These are phyloP conservation scores for Dione juno DNA, from an alignment of 2,888 invertebrate species.

Conservation along the genomic window DNA sequence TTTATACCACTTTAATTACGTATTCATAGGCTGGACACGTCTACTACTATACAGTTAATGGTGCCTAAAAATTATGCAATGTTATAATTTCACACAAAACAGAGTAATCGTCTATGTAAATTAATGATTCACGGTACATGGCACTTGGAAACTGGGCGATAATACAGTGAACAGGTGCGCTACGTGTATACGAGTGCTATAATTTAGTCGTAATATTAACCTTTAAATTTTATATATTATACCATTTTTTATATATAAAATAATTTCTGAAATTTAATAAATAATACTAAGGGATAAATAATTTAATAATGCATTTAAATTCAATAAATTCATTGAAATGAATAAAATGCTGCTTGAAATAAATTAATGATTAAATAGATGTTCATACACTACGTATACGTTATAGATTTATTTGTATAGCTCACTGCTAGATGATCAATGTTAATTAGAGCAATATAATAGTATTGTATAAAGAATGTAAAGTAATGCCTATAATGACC, in stretches of 20 bases:
- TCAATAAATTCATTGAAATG: no score
- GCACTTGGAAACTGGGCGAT: background rate
- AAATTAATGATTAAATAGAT: no score
- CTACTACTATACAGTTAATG: background rate
- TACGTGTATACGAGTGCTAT: background rate
- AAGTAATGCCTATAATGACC: slow-evolving; percentile 32
- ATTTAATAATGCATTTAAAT: no score
- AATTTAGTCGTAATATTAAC: background rate
- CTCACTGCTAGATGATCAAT: slow-evolving; percentile 8
- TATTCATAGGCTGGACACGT: background rate
- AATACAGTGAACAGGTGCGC: background rate
- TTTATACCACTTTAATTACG: background rate
- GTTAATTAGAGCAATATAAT: slow-evolving; percentile 26
- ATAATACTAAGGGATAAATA: no score
- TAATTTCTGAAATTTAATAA: no score
- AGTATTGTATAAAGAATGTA: slow-evolving; percentile 30
- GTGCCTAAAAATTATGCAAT: background rate
- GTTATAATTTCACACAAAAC: background rate
- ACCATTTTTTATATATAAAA: no score
- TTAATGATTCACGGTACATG: background rate
- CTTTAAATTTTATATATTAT: no score
- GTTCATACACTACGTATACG: background rate
- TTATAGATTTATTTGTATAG: background rate
- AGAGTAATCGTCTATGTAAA: background rate
- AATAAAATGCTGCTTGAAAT: no score